Evolutionary conservation across 2,113 vertebrate genomes (phyloP), one percentile per base, ranked within the genome.

Genomic region (Tupaia tana): DNA sequence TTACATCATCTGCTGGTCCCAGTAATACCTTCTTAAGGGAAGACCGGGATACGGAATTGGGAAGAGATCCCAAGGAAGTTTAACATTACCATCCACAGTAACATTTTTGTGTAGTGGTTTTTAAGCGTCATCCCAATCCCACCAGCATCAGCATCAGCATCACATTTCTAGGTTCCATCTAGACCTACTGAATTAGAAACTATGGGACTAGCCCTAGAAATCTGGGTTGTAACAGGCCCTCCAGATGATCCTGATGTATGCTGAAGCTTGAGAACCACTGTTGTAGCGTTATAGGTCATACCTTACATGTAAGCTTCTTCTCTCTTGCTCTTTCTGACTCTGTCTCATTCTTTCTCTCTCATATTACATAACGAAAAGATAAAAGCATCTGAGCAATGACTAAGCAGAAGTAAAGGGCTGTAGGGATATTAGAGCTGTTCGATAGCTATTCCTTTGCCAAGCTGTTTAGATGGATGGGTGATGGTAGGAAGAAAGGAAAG

Each of bases 31-130:
- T 91, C 15, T 84, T 93, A 64, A 80, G 22, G 11, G 24, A 18
- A 95, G 31, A 64, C 9, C 73, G 29, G 19, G n/a, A 22, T 10
- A 43, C 14, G 9, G 13, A 24, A 81, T 34, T 83, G 59, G 52
- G 70, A 75, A 94, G 70, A 95, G 82, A 18, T 15, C 12, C 43
- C 9, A 12, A 84, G 58, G 59, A 18, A 89, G 27, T 96, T 97
- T 96, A 90, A 73, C 4, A 71, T 67, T 87, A 80, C 74, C 59
- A 43, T 43, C 43, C 43, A 43, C 43, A 34, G 13, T 24, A 80
- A 58, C 79, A 59, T 59, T 91, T 90, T 90, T 77, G n/a, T 74
- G 16, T 24, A 85, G n/a, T 52, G 4, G 10, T 80, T 85, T 66
- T 86, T 67, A 34, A 88, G 11, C 92, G 8, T 84, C 59, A 75